Conservation (phyloP, 2,797 vertebrate species). For the Aratinga solstitialis region DNA sequence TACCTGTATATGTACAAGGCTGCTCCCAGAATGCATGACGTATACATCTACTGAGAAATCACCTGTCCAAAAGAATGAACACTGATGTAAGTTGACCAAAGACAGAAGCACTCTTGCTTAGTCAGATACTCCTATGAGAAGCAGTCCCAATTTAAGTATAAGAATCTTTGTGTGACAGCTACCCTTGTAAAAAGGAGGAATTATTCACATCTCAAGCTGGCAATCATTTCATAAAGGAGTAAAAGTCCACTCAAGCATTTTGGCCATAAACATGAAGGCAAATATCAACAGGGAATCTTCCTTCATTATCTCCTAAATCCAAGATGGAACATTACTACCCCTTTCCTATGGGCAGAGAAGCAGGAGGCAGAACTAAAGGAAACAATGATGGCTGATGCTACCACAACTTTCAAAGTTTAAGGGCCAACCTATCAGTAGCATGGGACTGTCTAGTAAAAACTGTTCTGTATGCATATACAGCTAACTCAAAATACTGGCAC, state of each 20-base stretch:
- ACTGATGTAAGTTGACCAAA: conserved; percentile 24
- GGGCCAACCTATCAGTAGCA: not conserved
- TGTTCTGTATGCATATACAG: not conserved
- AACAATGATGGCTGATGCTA: not conserved
- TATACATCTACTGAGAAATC: conserved; percentile 87
- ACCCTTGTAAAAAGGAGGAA: not conserved
- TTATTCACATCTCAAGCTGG: not conserved
- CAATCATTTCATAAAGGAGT: not conserved
- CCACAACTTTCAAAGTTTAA: not conserved
- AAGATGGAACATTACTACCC: not conserved
- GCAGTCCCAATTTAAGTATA: not conserved
- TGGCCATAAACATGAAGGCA: not conserved
- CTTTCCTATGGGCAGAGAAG: not conserved
- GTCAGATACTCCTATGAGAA: not conserved
- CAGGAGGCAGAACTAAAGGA: not conserved
- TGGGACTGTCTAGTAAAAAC: not conserved
- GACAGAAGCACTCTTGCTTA: not conserved
- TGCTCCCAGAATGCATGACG: conserved; percentile 90
- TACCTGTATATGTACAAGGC: conserved; percentile 91
- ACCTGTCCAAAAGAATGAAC: conserved; percentile 77
- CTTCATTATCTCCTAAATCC: not conserved
- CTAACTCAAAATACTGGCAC: not conserved
- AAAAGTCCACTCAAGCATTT: not conserved
- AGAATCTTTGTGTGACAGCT: not conserved
- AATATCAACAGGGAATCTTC: not conserved